A percentile compares a stretch with the other conserved stretches of the same genome.
Evolutionary conservation across 2,888 invertebrate species (phyloP).

Genomic region (Drosophila rellima): DNA sequence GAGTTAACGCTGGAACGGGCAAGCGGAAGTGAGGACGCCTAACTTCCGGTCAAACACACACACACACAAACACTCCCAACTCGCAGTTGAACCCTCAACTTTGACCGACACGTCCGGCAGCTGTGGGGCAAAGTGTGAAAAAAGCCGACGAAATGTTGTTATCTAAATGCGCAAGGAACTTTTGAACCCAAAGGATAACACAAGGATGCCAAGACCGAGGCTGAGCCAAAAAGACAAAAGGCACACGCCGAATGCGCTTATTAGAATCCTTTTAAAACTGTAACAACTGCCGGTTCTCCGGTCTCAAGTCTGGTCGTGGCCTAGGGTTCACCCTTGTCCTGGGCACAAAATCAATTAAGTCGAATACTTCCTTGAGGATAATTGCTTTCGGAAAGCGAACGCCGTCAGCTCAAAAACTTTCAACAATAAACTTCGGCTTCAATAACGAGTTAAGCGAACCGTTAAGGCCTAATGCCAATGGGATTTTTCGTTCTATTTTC

Average conservation of each 20-base stretch:
- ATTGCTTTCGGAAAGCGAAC: constrained; percentile 72
- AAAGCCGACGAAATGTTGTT: constrained; percentile 70
- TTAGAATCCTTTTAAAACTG: constrained; percentile 77
- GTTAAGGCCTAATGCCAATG: constrained; percentile 75
- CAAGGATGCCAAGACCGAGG: constrained; percentile 28
- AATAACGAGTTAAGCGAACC: constrained; percentile 78
- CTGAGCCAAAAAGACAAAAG: constrained; percentile 50
- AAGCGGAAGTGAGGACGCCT: constrained; percentile 35
- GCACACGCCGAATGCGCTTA: constrained; percentile 71
- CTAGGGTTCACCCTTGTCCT: neutral
- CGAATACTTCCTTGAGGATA: constrained; percentile 77
- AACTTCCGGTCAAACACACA: constrained; percentile 66
- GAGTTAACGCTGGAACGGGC: constrained; percentile 15
- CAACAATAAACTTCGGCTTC: constrained; percentile 71
- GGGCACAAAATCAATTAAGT: constrained; percentile 77
- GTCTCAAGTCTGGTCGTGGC: neutral
- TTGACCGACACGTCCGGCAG: constrained; percentile 43
- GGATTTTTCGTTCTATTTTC: constrained; percentile 41
- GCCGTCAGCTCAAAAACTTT: constrained; percentile 71
- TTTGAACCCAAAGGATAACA: constrained; percentile 65
- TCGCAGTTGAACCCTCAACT: constrained; percentile 65
- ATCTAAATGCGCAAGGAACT: constrained; percentile 74
- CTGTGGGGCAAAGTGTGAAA: constrained; percentile 69
- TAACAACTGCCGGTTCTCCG: constrained; percentile 53
- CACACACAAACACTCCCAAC: constrained; percentile 4